Evolutionary conservation across 1,140 invertebrate species (phyloP).

Genomic region (Chrysomallon squamiferum): DNA sequence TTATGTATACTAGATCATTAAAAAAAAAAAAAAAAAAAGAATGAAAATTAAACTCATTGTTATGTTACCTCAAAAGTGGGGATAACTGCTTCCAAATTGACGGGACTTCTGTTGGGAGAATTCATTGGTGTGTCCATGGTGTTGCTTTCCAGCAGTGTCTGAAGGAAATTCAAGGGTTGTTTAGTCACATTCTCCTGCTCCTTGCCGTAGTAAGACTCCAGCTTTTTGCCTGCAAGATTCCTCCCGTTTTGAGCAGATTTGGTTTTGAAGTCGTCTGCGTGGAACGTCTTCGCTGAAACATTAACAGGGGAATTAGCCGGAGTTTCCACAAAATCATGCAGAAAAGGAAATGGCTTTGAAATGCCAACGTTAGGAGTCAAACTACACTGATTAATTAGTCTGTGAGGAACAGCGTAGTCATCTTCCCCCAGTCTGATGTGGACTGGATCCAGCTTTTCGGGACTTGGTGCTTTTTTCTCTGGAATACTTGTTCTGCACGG

Average conservation of each 20-base stretch:
- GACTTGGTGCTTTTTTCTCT: too few species aligned
- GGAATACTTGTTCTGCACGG: too few species aligned
- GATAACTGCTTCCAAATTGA: neutral
- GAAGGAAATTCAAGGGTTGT: neutral
- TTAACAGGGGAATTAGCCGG: slow-evolving; percentile 8
- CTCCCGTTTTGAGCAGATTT: neutral
- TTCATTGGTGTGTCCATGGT: neutral
- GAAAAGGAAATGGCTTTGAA: neutral
- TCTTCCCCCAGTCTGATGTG: too few species aligned
- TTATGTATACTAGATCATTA: too few species aligned
- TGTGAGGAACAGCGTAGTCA: too few species aligned
- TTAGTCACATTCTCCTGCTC: too few species aligned
- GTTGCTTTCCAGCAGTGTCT: neutral
- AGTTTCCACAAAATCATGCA: neutral
- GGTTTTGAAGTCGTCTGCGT: too few species aligned
- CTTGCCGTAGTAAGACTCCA: too few species aligned
- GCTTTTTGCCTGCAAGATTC: too few species aligned
- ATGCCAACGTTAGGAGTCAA: neutral
- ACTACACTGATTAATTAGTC: neutral
- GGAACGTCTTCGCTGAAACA: neutral
- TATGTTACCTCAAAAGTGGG: too few species aligned
- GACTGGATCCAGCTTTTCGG: neutral
- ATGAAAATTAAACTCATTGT: too few species aligned
- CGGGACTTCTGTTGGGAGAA: neutral
- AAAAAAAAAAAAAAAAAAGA: too few species aligned